These are phyloP conservation scores for Brachionus paranguensis DNA, from an alignment of 1,140 invertebrate species.

Conservation along the genomic window DNA sequence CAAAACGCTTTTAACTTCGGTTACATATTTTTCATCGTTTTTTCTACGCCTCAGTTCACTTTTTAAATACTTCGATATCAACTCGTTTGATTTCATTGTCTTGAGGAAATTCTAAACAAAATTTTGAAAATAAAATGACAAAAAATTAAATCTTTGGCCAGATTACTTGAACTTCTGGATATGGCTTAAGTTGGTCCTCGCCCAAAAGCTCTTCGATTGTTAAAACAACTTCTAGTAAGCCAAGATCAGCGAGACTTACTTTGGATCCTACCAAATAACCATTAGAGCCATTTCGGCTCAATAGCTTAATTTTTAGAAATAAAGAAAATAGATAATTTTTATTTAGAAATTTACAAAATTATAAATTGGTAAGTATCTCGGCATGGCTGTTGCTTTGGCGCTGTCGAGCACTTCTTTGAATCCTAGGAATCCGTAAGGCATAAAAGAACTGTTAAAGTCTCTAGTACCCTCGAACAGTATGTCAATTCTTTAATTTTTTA, in stretches of 20 bases:
- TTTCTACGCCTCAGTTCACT: background rate
- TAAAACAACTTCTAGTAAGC: constrained; percentile 20
- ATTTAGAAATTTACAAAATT: background rate
- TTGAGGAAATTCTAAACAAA: constrained; percentile 25
- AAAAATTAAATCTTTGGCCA: background rate
- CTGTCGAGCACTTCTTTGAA: constrained; percentile 27
- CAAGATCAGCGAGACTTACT: constrained; percentile 29
- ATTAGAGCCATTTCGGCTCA: constrained; percentile 18
- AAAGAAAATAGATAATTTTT: background rate
- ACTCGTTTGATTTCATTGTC: constrained; percentile 8
- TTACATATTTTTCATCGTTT: constrained; percentile 35
- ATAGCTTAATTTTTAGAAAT: background rate
- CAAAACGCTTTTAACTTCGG: background rate
- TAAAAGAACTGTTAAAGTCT: constrained; percentile 29
- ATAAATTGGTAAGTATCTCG: constrained; percentile 24
- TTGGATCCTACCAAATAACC: constrained; percentile 12
- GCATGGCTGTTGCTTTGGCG: constrained; percentile 5
- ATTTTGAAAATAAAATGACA: background rate
- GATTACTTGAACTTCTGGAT: constrained; percentile 35
- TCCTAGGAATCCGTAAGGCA: constrained; percentile 19
- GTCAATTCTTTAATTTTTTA: background rate
- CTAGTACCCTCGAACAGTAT: constrained; percentile 1
- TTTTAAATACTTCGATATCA: background rate
- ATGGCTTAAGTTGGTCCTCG: constrained; percentile 4
- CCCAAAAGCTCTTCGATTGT: constrained; percentile 27